phyloP scores from a whole-genome alignment of 37 sponge, comb jelly and placozoan species.

The Chondrosia reniformis region DNA sequence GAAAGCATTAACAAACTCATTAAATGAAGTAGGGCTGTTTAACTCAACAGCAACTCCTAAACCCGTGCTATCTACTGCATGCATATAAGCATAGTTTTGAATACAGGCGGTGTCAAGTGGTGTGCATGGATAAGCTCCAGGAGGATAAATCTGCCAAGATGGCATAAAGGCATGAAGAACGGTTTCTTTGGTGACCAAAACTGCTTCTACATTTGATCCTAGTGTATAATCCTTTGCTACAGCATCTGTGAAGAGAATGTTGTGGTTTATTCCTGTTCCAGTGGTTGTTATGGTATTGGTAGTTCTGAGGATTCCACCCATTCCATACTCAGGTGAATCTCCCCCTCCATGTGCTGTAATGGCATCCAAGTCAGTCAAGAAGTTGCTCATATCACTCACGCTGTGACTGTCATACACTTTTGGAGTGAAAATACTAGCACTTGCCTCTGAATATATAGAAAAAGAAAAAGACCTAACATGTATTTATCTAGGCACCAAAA shows the following conservation, averaged over 20 bases:
- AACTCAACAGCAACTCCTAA: too few species aligned
- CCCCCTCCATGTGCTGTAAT: conserved; percentile 8
- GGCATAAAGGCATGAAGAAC: too few species aligned
- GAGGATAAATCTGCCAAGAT: too few species aligned
- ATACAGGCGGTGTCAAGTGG: too few species aligned
- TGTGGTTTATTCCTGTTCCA: background rate
- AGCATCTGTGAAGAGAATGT: conserved; percentile 15
- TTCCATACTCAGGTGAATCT: conserved; percentile 14
- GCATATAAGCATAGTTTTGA: too few species aligned
- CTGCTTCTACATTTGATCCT: too few species aligned
- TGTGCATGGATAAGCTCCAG: too few species aligned
- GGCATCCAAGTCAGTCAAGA: background rate
- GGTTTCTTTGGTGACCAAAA: too few species aligned
- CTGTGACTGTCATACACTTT: background rate
- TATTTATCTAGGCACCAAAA: too few species aligned
- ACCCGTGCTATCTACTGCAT: too few species aligned
- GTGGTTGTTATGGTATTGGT: background rate
- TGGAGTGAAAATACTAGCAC: background rate
- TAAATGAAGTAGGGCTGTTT: too few species aligned
- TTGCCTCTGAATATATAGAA: background rate
- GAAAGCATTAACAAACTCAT: too few species aligned
- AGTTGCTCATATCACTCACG: background rate
- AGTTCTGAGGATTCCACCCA: background rate
- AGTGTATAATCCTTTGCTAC: conserved; percentile 11
- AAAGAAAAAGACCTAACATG: background rate